These are phyloP conservation scores for Amphimedon queenslandica DNA, from an alignment of 37 sponge, comb jelly and placozoan genomes.

Conservation along the genomic window DNA sequence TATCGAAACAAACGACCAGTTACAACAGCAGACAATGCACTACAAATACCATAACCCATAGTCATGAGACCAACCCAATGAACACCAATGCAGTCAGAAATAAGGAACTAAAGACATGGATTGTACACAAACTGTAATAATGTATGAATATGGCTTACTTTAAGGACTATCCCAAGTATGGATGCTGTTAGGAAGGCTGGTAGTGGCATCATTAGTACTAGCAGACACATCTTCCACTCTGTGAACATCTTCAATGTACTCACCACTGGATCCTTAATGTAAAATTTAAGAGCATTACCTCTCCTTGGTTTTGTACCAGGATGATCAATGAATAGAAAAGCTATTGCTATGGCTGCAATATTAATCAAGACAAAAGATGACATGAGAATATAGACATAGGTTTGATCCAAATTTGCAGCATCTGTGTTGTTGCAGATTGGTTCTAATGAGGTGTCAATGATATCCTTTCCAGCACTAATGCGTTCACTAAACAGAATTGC, in stretches of 20 bases:
- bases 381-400: neutral
- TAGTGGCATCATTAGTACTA: neutral
- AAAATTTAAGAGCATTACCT: neutral
- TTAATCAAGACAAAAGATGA: neutral
- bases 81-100: slow-evolving; percentile 52
- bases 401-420: neutral
- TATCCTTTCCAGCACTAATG: neutral
- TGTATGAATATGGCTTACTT: neutral
- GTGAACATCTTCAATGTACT: neutral
- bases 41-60: slow-evolving; percentile 23
- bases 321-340: neutral
- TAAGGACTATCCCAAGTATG: neutral
- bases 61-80: slow-evolving; percentile 18
- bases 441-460: neutral
- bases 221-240: neutral
- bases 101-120: neutral
- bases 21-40: slow-evolving; percentile 4
- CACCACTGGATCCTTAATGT: neutral
- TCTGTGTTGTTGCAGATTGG: neutral
- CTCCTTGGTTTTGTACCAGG: neutral
- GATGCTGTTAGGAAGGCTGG: neutral
- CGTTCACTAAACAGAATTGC: neutral
- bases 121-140: neutral
- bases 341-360: neutral
- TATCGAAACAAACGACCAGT: slow-evolving; percentile 24